Base-by-base conservation (phyloP, 2,888 invertebrate genomes). In the Lasioglossum leucozonium region DNA sequence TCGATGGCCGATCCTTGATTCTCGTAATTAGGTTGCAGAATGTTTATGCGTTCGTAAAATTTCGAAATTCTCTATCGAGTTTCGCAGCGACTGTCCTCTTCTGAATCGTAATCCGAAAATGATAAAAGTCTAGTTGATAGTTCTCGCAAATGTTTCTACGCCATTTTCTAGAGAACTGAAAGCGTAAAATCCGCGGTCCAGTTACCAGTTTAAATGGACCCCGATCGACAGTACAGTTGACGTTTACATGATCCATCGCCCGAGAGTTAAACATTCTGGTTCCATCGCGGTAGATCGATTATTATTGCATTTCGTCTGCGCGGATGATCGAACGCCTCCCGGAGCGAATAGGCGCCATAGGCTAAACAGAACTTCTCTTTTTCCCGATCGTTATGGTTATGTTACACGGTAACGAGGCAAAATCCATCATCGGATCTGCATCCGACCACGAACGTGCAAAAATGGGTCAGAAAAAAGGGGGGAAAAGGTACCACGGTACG, bases 401-500 rank as follows among this genome's bases (percentile, higher is more conserved):
- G 78, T 73, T 81, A 62, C 74, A 42, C 75, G 62, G n/a, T 82
- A 82, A 86, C 79, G 87, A 75, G 82, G 6, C 26, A 51, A 67
- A 34, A 58, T 71, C 22, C 44, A 22, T 30, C n/a, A 37, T 16
- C 30, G 30, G 22, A 47, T 51, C 18, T 16, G 34, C 18, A 42
- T 5, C 6, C 34, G 6, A 2, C 44, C 22, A n/a, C 18, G 13
- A 55, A 22, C 58, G 62, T 65, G 40, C 13, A 26, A 22, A 42
- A 26, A 30, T 22, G 10, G 55, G 44, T 26, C 47, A 44, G 18
- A 26, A n/a, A 37, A 22, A 47, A 4, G 2, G 18, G 1, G n/a
- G 37, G 37, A 79, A 69, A 74, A 74, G 77, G 67, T n/a, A 79
- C 72, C 79, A 44, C 51, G 34, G 72, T 80, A 77, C n/a, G n/a